Conservation (phyloP, 2,113 vertebrate genomes). For the Pelobates fuscus region DNA sequence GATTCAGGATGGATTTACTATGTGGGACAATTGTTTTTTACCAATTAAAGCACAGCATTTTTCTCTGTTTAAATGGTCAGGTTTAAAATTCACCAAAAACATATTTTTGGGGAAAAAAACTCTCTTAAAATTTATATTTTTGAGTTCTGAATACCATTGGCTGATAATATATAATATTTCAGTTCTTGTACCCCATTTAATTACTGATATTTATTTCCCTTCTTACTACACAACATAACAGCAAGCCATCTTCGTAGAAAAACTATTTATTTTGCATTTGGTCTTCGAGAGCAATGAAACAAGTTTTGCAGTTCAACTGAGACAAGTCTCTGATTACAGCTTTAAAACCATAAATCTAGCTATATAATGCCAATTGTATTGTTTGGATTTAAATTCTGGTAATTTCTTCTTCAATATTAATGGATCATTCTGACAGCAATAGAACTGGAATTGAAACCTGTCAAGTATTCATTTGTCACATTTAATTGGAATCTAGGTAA, state of each 20-base stretch:
- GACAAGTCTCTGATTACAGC: conserved; percentile 50
- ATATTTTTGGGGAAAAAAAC: too few relatives aligned
- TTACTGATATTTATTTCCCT: neutral
- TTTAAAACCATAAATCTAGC: conserved; percentile 53
- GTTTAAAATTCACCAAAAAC: too few relatives aligned
- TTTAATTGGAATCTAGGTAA: conserved; percentile 69
- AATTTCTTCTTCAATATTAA: conserved; percentile 62
- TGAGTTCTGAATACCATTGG: too few relatives aligned
- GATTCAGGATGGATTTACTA: too few relatives aligned
- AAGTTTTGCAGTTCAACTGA: conserved; percentile 47
- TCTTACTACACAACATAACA: neutral
- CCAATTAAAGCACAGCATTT: too few relatives aligned
- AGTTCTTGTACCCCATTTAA: too few relatives aligned
- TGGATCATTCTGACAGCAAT: conserved; percentile 64
- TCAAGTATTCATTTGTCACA: conserved; percentile 63
- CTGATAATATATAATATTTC: too few relatives aligned
- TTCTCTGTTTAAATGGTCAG: too few relatives aligned
- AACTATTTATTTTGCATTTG: conserved; percentile 49
- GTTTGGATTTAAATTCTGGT: conserved; percentile 58
- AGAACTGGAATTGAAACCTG: conserved; percentile 67
- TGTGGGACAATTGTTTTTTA: too few relatives aligned
- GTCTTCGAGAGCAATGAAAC: conserved; percentile 53
- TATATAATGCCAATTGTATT: conserved; percentile 49
- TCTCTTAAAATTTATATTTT: too few relatives aligned
- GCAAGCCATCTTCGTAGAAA: conserved; percentile 31